Conservation (phyloP, 2,113 vertebrate genomes). For the Neotoma lepida region DNA sequence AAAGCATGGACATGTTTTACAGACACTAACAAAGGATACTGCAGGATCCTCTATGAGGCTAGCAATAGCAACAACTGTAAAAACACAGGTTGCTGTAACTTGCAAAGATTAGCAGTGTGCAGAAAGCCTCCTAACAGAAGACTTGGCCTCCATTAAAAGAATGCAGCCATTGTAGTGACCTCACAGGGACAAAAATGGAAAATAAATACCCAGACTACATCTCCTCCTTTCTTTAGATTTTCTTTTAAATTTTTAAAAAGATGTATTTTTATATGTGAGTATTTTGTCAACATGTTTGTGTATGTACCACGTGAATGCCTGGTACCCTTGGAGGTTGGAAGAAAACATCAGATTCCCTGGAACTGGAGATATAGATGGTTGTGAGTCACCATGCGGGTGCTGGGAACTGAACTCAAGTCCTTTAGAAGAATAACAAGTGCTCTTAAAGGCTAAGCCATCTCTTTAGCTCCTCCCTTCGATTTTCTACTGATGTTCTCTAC, state of each 20-base stretch:
- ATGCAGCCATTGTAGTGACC: background rate
- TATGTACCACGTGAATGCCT: background rate
- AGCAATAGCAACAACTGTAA: background rate
- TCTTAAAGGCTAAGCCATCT: background rate
- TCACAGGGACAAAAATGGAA: background rate
- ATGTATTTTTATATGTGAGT: background rate
- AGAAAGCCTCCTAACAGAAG: background rate
- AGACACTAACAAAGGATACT: background rate
- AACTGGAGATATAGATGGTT: background rate
- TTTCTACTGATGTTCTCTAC: background rate
- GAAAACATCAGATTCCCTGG: background rate
- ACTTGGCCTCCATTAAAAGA: background rate
- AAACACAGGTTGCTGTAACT: background rate
- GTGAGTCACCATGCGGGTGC: background rate
- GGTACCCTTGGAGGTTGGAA: background rate
- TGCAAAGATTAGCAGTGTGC: background rate
- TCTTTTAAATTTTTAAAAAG: background rate
- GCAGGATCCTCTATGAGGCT: background rate
- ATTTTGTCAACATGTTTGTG: background rate
- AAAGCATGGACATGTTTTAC: slow-evolving; percentile 11
- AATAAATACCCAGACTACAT: background rate
- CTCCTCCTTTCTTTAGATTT: background rate
- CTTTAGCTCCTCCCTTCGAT: background rate
- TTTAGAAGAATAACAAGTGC: background rate
- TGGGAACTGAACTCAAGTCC: background rate